Evolutionary conservation across 2,113 vertebrate species (phyloP).

Genomic region (Callopanchax toddi): DNA sequence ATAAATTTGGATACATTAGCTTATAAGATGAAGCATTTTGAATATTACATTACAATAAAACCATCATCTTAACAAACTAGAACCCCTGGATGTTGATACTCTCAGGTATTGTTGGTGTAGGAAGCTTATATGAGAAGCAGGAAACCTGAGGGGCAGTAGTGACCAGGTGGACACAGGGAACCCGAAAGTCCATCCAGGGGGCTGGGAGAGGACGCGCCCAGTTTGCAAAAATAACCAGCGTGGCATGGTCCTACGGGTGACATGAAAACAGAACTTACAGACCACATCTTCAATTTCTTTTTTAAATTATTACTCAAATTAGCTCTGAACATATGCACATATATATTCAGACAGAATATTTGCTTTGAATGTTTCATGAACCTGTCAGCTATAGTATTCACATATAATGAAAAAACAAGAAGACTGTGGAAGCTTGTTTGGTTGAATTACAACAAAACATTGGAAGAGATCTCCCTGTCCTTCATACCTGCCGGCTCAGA

Average conservation of each 20-base stretch:
- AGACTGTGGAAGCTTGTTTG: background rate
- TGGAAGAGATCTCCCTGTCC: background rate
- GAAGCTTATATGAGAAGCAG: background rate
- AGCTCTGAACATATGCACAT: too few species aligned
- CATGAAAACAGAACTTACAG: constrained; percentile 5
- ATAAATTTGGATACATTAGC: constrained; percentile 51
- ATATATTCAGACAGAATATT: too few species aligned
- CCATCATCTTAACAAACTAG: too few species aligned
- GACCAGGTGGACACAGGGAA: constrained; percentile 82
- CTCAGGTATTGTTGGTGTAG: too few species aligned
- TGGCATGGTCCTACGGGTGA: constrained; percentile 80
- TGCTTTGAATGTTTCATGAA: constrained; percentile 8
- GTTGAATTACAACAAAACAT: constrained; percentile 1
- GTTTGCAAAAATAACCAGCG: constrained; percentile 88
- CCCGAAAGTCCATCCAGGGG: constrained; percentile 82
- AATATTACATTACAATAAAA: background rate
- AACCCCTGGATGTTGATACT: too few species aligned
- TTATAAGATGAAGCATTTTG: constrained; percentile 10
- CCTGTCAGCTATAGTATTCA: background rate
- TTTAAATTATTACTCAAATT: too few species aligned
- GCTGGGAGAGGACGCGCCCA: constrained; percentile 74
- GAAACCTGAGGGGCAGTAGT: constrained; percentile 88
- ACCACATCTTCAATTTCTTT: background rate
- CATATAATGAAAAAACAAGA: background rate
- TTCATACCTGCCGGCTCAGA: constrained; percentile 84